phyloP scores from a whole-genome alignment of 2,797 vertebrate genomes.

The Scleropages formosus region DNA sequence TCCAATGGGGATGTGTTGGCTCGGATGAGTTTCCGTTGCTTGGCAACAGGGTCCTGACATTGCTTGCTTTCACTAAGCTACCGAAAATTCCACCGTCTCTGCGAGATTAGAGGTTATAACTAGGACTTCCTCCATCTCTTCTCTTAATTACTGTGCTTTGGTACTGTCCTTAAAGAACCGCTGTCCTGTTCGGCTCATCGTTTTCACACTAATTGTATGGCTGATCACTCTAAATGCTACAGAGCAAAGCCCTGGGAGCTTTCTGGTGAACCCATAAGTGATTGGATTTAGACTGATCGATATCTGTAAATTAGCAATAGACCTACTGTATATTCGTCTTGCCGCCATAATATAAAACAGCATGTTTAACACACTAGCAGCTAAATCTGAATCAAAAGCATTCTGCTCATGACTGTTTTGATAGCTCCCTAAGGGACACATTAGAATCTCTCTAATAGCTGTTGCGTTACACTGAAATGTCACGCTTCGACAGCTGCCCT shows the following conservation, averaged over 20 bases:
- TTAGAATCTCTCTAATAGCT: background rate
- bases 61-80: background rate
- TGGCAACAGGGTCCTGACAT: conserved; percentile 52
- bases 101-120: conserved; percentile 38
- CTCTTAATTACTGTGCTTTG: conserved; percentile 2
- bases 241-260: background rate
- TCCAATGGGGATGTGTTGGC: conserved; percentile 57
- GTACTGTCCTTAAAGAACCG: background rate
- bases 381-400: too few species aligned
- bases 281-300: background rate
- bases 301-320: background rate
- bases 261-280: background rate
- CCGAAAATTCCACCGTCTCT: conserved; percentile 11
- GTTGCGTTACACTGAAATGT: background rate
- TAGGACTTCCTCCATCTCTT: conserved; percentile 30
- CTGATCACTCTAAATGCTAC: background rate
- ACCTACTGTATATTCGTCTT: too few species aligned
- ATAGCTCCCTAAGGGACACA: too few species aligned
- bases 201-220: background rate
- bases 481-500: background rate
- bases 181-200: background rate
- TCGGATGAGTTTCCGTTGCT: conserved; percentile 51
- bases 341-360: too few species aligned
- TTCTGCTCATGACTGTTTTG: too few species aligned
- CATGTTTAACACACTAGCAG: too few species aligned